These are phyloP conservation scores for Neodiprion lecontei DNA, from an alignment of 1,140 invertebrate species.

Conservation along the genomic window DNA sequence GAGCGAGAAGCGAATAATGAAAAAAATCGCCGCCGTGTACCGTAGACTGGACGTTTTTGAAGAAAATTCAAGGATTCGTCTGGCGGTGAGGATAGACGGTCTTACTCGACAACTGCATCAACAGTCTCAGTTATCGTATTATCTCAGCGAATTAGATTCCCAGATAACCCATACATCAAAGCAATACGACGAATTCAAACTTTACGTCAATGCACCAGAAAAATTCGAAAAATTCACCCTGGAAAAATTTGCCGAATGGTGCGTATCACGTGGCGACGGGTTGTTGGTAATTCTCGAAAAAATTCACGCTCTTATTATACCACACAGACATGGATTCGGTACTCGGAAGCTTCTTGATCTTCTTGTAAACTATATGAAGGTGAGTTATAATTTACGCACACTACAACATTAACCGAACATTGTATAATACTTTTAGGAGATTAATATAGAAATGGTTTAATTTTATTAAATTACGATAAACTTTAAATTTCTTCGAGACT, in stretches of 20 bases:
- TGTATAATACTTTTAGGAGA: no score
- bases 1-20: slow-evolving; percentile 34
- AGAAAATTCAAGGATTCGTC: not conserved
- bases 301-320: slow-evolving; percentile 67
- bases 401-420: no score
- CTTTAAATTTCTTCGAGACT: no score
- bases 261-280: slow-evolving; percentile 68
- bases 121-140: slow-evolving; percentile 62
- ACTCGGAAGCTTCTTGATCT: slow-evolving; percentile 58
- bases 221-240: slow-evolving; percentile 70
- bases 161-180: slow-evolving; percentile 63
- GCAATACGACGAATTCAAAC: slow-evolving; percentile 62
- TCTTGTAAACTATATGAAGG: slow-evolving; percentile 61
- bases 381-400: slow-evolving; percentile 39
- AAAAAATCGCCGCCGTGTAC: slow-evolving; percentile 57
- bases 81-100: slow-evolving; percentile 40
- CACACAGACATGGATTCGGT: slow-evolving; percentile 50
- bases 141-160: slow-evolving; percentile 65
- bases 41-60: slow-evolving; percentile 52
- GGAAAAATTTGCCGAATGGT: slow-evolving; percentile 71
- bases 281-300: slow-evolving; percentile 71
- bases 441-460: no score
- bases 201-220: slow-evolving; percentile 59
- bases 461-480: no score
- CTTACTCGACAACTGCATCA: slow-evolving; percentile 50